Percentiles rank a stretch among this genome's conserved stretches.
phyloP scores from a whole-genome alignment of 64 coral and sea anemone species.

The Acropora tenuis region DNA sequence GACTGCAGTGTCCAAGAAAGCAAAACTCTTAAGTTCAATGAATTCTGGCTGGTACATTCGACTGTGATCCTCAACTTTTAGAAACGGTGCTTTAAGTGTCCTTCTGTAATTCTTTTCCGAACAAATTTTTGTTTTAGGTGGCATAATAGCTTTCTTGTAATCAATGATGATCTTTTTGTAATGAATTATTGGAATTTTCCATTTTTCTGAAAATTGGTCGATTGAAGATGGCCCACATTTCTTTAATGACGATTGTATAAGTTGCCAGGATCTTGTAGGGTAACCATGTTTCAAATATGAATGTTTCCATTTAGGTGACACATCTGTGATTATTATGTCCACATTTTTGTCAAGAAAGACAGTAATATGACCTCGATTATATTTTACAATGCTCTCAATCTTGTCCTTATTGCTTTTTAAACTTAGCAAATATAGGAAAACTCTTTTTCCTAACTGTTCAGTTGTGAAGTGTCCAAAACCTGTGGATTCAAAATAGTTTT shows the following conservation, averaged over 20 bases:
- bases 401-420: neutral
- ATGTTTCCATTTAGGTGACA: neutral
- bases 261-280: neutral
- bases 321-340: neutral
- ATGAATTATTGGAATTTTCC: neutral
- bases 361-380: neutral
- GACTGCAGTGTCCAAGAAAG: neutral
- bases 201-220: neutral
- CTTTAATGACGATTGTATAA: neutral
- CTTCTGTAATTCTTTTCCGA: neutral
- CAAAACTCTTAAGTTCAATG: neutral
- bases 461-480: neutral
- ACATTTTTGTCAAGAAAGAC: neutral
- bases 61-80: neutral
- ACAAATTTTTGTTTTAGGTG: neutral
- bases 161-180: neutral
- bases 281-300: neutral
- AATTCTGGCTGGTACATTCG: neutral
- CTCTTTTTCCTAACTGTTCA: neutral
- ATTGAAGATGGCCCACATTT: neutral
- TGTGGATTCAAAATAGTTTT: neutral
- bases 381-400: neutral
- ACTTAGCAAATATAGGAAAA: neutral
- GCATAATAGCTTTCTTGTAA: neutral
- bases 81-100: neutral